Percentiles rank a stretch among this genome's conserved stretches.
Evolutionary conservation across 2,888 invertebrate genomes (phyloP).

Genomic region (Villa cingulata): DNA sequence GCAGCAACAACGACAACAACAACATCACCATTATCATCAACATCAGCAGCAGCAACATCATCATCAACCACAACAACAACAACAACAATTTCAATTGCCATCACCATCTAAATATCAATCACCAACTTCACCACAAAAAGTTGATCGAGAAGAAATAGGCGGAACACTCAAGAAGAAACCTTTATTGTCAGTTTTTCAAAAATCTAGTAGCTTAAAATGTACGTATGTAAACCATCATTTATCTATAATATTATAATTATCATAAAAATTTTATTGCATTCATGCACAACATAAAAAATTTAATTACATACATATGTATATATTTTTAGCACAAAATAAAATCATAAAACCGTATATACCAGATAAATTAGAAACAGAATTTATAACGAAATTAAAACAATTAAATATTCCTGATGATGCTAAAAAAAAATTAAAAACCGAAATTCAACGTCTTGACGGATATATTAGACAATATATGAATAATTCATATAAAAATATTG

Average conservation of each 20-base stretch:
- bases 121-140: slow-evolving; percentile 3
- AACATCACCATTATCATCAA: slow-evolving; percentile 12
- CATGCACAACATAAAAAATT: neutral
- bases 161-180: slow-evolving; percentile 27
- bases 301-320: neutral
- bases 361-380: slow-evolving; percentile 27
- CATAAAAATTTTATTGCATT: neutral
- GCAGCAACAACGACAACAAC: slow-evolving; percentile 1
- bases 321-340: slow-evolving; percentile 1
- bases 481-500: slow-evolving; percentile 40
- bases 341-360: slow-evolving; percentile 19
- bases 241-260: neutral
- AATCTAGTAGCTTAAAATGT: slow-evolving; percentile 15
- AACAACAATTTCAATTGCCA: neutral
- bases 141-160: slow-evolving; percentile 7
- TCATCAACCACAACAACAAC: neutral
- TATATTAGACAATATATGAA: slow-evolving; percentile 29
- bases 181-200: slow-evolving; percentile 29
- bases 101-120: slow-evolving; percentile 3
- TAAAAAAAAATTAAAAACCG: slow-evolving; percentile 29
- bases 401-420: slow-evolving; percentile 32
- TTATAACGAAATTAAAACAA: slow-evolving; percentile 28
- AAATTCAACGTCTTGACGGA: slow-evolving; percentile 30
- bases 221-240: neutral
- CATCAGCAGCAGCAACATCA: slow-evolving; percentile 9